Evolutionary conservation across 1,140 invertebrate genomes (phyloP), one percentile per base, ranked within the genome.

Genomic region (Periplaneta americana): DNA sequence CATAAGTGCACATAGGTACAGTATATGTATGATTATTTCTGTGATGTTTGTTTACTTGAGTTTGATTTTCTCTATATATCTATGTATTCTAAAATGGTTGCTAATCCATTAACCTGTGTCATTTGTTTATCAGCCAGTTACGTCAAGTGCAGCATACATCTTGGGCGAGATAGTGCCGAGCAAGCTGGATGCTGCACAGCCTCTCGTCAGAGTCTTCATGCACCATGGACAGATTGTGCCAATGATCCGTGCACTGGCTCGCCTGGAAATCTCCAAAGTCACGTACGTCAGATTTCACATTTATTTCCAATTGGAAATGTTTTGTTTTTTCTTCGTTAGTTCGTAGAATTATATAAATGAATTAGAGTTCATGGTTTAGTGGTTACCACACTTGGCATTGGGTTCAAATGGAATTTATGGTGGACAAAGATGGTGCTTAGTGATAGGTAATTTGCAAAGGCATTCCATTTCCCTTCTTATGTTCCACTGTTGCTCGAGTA

Each of bases 171-270:
- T 97, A 83, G 94, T 96, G 35, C 91, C 93, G 2, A 94, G 92
- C 85, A 96, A 96, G 88, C 93, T 95, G 87, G 95, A 97, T 87
- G 94, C 95, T 80, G 96, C 96, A 4, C 95, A 97, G 86, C 95
- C 96, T 2, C 89, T 97, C 75, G 95, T 97, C 57, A 91, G 94
- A 83, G 90, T 98, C 82, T 95, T 97, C 85, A 92, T 96, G 77
- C 94, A 97, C 87, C 93, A 96, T 88, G 93, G 93, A 83, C 93
- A 95, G 89, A 92, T 97, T 84, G 94, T 97, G 78, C 93, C 94
- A 66, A 93, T 97, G 79, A 95, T 97, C 82, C 92, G 92, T 85
- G 92, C 93, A 36, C 90, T 98, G 80, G 96, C 96, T 37, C 92
- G 94, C 87, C 93, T 94, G 84, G 96, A 98, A 90, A 96, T 97